These are phyloP conservation scores for Agrotis exclamationis DNA, from an alignment of 2,888 invertebrate species.

Conservation along the genomic window DNA sequence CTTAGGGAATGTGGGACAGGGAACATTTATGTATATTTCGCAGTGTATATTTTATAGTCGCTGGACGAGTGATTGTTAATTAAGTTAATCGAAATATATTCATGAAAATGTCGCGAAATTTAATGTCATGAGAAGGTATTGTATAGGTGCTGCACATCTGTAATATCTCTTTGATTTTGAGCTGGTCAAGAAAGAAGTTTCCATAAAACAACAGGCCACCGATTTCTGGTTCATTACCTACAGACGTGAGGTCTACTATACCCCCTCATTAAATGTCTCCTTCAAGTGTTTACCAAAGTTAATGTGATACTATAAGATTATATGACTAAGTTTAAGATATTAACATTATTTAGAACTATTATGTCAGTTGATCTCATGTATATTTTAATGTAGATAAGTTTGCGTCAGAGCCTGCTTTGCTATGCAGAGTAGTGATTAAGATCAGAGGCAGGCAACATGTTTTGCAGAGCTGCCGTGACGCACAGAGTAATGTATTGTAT, in stretches of 20 bases:
- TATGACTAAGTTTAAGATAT: slow-evolving; percentile 59
- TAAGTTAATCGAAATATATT: slow-evolving; percentile 3
- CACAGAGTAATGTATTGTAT: slow-evolving; percentile 51
- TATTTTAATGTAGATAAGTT: slow-evolving; percentile 31
- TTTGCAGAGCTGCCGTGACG: slow-evolving; percentile 47
- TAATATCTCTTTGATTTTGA: background rate
- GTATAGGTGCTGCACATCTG: background rate
- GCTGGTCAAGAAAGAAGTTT: background rate
- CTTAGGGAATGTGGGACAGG: background rate
- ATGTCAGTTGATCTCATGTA: slow-evolving; percentile 78
- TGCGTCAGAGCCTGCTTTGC: slow-evolving; percentile 37
- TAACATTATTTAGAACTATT: slow-evolving; percentile 58
- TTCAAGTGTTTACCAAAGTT: slow-evolving; percentile 75
- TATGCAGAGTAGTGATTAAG: slow-evolving; percentile 18
- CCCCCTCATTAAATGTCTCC: slow-evolving; percentile 12
- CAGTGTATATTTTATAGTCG: slow-evolving; percentile 1
- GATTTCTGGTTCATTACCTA: background rate
- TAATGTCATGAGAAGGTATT: background rate
- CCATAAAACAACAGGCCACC: background rate
- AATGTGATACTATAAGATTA: slow-evolving; percentile 76
- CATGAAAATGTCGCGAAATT: background rate
- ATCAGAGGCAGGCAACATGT: slow-evolving; percentile 28
- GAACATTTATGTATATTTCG: background rate
- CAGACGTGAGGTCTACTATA: background rate
- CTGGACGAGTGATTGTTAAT: slow-evolving; percentile 36